phyloP scores from a whole-genome alignment of 35 echinoderm and acorn worm species.

The Apostichopus californicus region DNA sequence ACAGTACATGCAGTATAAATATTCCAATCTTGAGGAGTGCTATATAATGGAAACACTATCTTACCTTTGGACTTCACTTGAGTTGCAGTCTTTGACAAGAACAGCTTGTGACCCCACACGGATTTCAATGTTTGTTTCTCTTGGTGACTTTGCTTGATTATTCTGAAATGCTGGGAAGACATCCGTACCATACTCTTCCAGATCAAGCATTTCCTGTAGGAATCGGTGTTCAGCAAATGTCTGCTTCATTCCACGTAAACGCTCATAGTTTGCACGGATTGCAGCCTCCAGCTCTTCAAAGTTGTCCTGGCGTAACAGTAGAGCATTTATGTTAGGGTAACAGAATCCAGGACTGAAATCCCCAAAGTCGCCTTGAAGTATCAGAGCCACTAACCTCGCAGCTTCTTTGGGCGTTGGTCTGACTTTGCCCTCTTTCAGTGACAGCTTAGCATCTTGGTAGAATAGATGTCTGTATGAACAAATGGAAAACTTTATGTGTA shows the following conservation, averaged over 20 bases:
- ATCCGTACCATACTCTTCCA: constrained; percentile 78
- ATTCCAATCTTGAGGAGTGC: background rate
- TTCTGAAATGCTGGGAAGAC: constrained; percentile 52
- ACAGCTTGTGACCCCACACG: constrained; percentile 68
- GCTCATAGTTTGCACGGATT: constrained; percentile 61
- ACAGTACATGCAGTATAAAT: background rate
- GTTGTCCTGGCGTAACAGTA: constrained; percentile 45
- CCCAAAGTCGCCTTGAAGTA: constrained; percentile 76
- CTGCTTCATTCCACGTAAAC: constrained; percentile 74
- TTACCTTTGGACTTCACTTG: constrained; percentile 58
- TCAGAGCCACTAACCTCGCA: constrained; percentile 66
- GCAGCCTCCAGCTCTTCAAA: constrained; percentile 52
- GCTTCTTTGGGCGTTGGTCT: constrained; percentile 68
- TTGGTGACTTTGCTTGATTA: constrained; percentile 38
- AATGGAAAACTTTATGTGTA: background rate
- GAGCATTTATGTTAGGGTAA: constrained; percentile 36
- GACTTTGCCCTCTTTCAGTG: constrained; percentile 59
- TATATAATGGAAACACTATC: background rate
- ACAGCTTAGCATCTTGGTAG: constrained; percentile 77
- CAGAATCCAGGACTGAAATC: constrained; percentile 42
- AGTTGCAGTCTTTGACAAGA: constrained; percentile 29
- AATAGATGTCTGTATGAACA: constrained; percentile 78
- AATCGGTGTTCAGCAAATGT: constrained; percentile 55
- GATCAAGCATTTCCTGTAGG: constrained; percentile 53
- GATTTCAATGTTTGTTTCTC: constrained; percentile 46